Percentiles rank a stretch among this genome's conserved stretches.
Evolutionary conservation across 2,113 vertebrate species (phyloP).

Genomic region (Microtus oregoni): DNA sequence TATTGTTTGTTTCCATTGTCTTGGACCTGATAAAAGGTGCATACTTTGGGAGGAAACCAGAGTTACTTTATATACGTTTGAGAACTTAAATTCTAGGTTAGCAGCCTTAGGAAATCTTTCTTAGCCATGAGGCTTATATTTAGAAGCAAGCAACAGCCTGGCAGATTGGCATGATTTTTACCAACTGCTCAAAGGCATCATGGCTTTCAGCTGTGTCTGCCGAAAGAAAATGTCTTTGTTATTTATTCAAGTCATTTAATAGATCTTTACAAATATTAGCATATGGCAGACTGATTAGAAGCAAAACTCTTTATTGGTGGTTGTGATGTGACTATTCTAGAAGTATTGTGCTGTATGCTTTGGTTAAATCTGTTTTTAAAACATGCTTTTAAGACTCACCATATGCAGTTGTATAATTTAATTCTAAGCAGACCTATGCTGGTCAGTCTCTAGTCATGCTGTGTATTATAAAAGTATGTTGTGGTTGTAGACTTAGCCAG

Average conservation of each 20-base stretch:
- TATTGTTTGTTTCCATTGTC: constrained; percentile 57
- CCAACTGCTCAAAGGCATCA: constrained; percentile 76
- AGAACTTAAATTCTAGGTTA: constrained; percentile 76
- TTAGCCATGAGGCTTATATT: constrained; percentile 72
- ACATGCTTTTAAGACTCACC: constrained; percentile 77
- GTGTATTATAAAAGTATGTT: constrained; percentile 78
- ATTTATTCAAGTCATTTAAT: constrained; percentile 72
- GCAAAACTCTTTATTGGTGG: constrained; percentile 71
- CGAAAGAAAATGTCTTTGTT: constrained; percentile 74
- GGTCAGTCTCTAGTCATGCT: constrained; percentile 75
- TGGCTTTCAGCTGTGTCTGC: constrained; percentile 78
- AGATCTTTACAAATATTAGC: constrained; percentile 77
- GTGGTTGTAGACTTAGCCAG: constrained; percentile 79
- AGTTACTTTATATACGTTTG: constrained; percentile 67
- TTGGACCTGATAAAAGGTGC: constrained; percentile 75
- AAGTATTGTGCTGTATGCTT: constrained; percentile 77
- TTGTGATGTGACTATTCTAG: constrained; percentile 76
- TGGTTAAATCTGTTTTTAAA: constrained; percentile 78
- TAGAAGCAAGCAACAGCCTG: constrained; percentile 77
- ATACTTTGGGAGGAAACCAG: constrained; percentile 75
- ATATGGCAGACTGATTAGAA: constrained; percentile 73
- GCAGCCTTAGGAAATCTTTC: constrained; percentile 73
- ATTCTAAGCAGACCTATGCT: constrained; percentile 71
- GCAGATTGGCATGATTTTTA: constrained; percentile 76
- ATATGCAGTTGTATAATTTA: constrained; percentile 73